Evolutionary conservation across 2,797 vertebrate genomes (phyloP), one percentile per base, ranked within the genome.

Genomic region (Sciaenops ocellatus): DNA sequence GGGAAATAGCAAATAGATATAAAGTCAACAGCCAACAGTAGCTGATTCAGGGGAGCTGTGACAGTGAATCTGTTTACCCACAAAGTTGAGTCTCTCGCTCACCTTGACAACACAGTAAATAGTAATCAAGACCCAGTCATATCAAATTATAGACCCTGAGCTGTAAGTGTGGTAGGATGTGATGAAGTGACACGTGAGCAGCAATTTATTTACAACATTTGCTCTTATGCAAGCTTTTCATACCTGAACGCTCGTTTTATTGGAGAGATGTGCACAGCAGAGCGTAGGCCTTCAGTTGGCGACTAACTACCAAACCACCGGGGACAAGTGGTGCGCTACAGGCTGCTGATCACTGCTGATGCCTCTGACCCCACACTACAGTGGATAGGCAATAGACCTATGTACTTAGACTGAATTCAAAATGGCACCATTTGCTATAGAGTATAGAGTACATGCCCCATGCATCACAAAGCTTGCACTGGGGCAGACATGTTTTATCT

Each of bases 91-190:
- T 70, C 76, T 73, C 79, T 84, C 71, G 30, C 69, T 86, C 84
- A 85, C 85, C 73, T 86, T 79, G 85, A 89, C 80, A 89, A 85
- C 81, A 69, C 73, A 73, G 89, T 90, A 89, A 93, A 92, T 85
- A 87, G 77, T 73, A 89, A 91, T 92, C 85, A 90, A 76, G 79
- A 69, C 51, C 60, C 56, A 82, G 87, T 86, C 76, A 82, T 86
- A 71, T 85, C 74, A 89, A 89, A 90, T 93, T 87, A 91, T 61
- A 77, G 76, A 69, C 66, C 69, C 73, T 34, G 70, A 73, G 83
- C 59, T 5, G 59, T 41, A 6, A 52, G n/a, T 38, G 57, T 55
- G 59, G 46, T 50, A 67, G 26, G 20, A 54, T 44, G 61, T 76
- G 81, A 89, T 70, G 78, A 76, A 72, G 78, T 79, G 75, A 84